Evolutionary conservation across 2,797 vertebrate species (phyloP).

Genomic region (Takifugu ocellatus): DNA sequence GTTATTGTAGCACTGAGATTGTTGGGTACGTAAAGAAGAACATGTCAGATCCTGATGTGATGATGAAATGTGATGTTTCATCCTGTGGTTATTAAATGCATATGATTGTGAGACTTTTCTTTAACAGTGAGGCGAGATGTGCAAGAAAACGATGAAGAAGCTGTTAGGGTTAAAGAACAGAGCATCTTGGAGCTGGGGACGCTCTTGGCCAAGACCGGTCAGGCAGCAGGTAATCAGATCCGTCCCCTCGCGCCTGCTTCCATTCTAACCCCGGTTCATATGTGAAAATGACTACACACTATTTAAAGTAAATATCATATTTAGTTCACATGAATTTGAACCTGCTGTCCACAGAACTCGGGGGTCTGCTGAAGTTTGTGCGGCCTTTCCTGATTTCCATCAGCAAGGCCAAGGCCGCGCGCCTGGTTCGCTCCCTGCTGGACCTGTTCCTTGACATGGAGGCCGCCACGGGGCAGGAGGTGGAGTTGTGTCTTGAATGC

Average conservation of each 20-base stretch:
- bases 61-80: background rate
- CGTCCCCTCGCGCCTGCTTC: background rate
- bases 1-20: background rate
- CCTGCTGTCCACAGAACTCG: conserved; percentile 80
- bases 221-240: conserved; percentile 85
- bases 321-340: too few species aligned
- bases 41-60: background rate
- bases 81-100: background rate
- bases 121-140: conserved; percentile 92
- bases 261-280: too few species aligned
- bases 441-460: conserved; percentile 99
- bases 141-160: conserved; percentile 95
- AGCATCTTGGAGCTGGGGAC: conserved; percentile 95
- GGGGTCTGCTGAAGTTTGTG: conserved; percentile 96
- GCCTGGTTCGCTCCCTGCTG: conserved; percentile 92
- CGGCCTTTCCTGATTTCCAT: conserved; percentile 98
- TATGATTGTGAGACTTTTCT: background rate
- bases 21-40: background rate
- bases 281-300: too few species aligned
- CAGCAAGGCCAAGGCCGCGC: conserved; percentile 98
- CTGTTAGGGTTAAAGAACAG: conserved; percentile 97
- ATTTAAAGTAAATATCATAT: too few species aligned
- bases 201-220: conserved; percentile 94
- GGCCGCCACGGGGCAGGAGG: conserved; percentile 97
- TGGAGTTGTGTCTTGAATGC: conserved; percentile 96